These are phyloP conservation scores for Scrobipalpa costella DNA, from an alignment of 2,888 invertebrate species.

Conservation along the genomic window DNA sequence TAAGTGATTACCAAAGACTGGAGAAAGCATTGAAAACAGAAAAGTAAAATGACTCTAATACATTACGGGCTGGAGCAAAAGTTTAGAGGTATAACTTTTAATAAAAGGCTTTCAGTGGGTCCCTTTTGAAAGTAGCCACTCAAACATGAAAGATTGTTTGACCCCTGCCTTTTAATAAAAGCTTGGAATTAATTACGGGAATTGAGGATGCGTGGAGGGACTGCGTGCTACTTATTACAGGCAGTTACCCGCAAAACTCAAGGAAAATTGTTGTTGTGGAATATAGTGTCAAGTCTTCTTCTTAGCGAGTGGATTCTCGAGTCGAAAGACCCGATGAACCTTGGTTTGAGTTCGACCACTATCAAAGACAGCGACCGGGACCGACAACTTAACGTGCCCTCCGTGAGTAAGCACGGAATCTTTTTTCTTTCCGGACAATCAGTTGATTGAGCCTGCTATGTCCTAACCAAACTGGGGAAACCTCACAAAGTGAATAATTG, in stretches of 20 bases:
- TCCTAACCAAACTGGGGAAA: too few relatives aligned
- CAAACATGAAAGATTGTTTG: slow-evolving; percentile 50
- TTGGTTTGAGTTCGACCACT: too few relatives aligned
- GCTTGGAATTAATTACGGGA: slow-evolving; percentile 26
- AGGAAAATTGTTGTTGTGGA: neutral
- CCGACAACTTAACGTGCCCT: too few relatives aligned
- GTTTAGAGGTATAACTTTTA: slow-evolving; percentile 48
- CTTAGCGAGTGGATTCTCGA: too few relatives aligned
- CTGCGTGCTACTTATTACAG: neutral
- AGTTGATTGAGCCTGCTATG: too few relatives aligned
- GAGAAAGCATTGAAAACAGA: slow-evolving; percentile 34
- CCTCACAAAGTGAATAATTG: too few relatives aligned
- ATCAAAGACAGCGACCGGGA: too few relatives aligned
- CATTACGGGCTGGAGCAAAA: slow-evolving; percentile 42
- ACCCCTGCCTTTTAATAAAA: slow-evolving; percentile 39
- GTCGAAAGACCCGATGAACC: too few relatives aligned
- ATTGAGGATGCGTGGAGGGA: neutral
- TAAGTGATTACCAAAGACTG: slow-evolving; percentile 22
- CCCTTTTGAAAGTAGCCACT: slow-evolving; percentile 42
- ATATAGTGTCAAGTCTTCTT: too few relatives aligned
- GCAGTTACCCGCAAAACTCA: neutral
- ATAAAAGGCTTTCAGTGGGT: slow-evolving; percentile 39
- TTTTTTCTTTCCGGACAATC: too few relatives aligned
- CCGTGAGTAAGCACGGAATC: too few relatives aligned
- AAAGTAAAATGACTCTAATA: slow-evolving; percentile 40